Evolutionary conservation across 2,797 vertebrate genomes (phyloP), one percentile per base, ranked within the genome.

Genomic region (Anniella stebbinsi): DNA sequence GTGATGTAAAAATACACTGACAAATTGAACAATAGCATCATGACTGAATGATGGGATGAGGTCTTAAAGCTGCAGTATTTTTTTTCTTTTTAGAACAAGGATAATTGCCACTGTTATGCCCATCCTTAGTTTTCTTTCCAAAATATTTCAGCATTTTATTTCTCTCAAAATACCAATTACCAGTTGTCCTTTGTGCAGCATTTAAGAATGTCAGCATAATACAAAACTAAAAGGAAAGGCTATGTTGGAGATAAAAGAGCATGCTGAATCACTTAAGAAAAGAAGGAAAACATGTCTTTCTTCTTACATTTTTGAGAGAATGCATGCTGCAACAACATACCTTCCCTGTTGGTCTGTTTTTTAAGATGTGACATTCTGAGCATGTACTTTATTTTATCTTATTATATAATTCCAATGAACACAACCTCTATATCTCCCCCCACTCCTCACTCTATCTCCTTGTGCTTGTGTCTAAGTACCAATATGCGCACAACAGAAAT

Each of bases 101-200:
- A 80, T 81, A 75, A 41, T 82, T 57, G 13, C 25, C 66, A 78
- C 70, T 73, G 13, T 86, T 90, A 41, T 80, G 76, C 33, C 30
- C 76, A 81, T 89, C 28, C 67, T 54, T 21, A 51, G 86, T 86
- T 93, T 93, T 51, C 90, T 94, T 90, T 57, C 13, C 25, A 77
- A 89, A 92, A 87, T 4, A 88, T 88, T 75, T 70, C 2, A 91
- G 17, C 6, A 9, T 87, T 67, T 82, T 84, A 89, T 89, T 93
- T 87, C 13, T 2, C 4, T 1, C 1, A 0, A 91, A 94, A 76
- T 69, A 87, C 1, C 86, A 86, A 17, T 12, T 3, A 17, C 9
- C 33, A 17, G 38, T 28, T 38, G n/a, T 80, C 30, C 28, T 77
- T 80, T 72, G 54, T 17, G 38, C 36, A 89, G 38, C 15, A n/a